phyloP scores from a whole-genome alignment of 2,113 vertebrate species.

The Bubalus kerabau region DNA sequence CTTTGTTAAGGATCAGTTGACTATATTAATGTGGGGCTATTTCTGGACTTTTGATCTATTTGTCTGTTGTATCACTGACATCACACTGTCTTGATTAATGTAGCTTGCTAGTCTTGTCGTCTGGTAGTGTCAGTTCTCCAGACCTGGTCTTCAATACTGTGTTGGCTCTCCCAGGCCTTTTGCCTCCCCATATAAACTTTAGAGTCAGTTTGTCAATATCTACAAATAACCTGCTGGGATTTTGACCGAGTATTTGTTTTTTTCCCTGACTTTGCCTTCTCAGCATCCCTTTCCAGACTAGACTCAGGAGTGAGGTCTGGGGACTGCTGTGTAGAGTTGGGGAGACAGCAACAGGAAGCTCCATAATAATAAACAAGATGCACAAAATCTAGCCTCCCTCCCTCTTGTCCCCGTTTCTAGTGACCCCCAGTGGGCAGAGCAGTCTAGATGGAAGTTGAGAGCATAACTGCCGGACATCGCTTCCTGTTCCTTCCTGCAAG shows the following conservation, averaged over 20 bases:
- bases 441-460: neutral
- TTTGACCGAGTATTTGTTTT: neutral
- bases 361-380: neutral
- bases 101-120: neutral
- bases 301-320: neutral
- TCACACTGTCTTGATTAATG: neutral
- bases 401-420: fast-evolving
- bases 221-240: neutral
- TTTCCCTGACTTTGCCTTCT: neutral
- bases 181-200: neutral
- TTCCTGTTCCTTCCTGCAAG: neutral
- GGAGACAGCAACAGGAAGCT: neutral
- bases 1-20: neutral
- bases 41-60: neutral
- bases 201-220: neutral
- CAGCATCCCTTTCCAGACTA: neutral
- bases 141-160: fast-evolving
- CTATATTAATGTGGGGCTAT: neutral
- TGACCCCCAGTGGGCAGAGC: neutral
- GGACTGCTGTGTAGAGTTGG: neutral
- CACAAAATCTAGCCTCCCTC: neutral
- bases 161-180: neutral
- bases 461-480: neutral
- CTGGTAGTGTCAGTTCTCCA: neutral
- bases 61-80: neutral